Conservation (phyloP, 1,140 invertebrate species). For the Procambarus virginalis region DNA sequence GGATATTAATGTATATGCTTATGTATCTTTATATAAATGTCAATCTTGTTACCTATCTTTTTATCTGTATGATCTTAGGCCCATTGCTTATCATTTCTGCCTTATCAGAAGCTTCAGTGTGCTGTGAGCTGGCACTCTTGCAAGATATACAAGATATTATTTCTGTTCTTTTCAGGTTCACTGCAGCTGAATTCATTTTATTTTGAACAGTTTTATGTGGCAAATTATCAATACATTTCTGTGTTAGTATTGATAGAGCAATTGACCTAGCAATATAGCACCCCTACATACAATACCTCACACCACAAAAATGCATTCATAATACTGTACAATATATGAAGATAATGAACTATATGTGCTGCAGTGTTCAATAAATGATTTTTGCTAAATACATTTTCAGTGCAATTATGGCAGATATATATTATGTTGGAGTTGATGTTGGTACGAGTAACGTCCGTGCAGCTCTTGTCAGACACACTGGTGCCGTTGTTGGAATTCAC, state of each 20-base stretch:
- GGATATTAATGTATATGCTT: too few relatives aligned
- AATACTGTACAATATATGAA: too few relatives aligned
- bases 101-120: neutral
- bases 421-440: slow-evolving; percentile 89
- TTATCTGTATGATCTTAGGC: neutral
- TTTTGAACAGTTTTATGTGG: neutral
- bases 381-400: neutral
- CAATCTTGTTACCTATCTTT: neutral
- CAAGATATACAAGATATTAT: neutral
- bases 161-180: neutral
- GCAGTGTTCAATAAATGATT: too few relatives aligned
- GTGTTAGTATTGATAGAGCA: too few relatives aligned
- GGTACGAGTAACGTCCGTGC: slow-evolving; percentile 92
- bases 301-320: too few relatives aligned
- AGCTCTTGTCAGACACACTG: slow-evolving; percentile 82
- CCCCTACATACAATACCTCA: too few relatives aligned
- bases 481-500: slow-evolving; percentile 80
- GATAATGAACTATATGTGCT: too few relatives aligned
- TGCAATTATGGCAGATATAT: slow-evolving; percentile 16
- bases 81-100: neutral
- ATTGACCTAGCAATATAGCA: too few relatives aligned
- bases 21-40: neutral
- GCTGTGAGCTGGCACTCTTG: neutral
- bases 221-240: too few relatives aligned
- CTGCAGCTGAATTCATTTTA: neutral